A percentile compares a stretch with the other conserved stretches of the same genome.
These are phyloP conservation scores for Tursiops truncatus DNA, from an alignment of 2,113 vertebrate species.

Conservation along the genomic window DNA sequence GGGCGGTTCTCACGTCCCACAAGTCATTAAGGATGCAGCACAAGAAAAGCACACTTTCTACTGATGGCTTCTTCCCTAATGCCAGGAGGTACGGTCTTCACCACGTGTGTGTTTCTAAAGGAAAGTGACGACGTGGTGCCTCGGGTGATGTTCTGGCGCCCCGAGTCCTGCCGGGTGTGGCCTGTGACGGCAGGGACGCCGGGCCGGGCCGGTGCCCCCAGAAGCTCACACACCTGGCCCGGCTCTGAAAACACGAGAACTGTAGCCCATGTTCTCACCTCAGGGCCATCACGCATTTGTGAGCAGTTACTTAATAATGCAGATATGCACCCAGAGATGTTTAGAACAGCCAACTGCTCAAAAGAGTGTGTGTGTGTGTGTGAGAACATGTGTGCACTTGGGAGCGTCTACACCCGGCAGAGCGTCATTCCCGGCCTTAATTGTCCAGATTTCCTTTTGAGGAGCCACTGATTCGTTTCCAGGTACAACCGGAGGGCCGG, in stretches of 20 bases:
- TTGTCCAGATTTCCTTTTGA: neutral
- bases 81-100: accelerated
- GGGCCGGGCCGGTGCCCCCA: accelerated
- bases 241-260: neutral
- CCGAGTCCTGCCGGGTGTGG: accelerated
- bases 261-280: neutral
- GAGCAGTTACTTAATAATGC: neutral
- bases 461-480: neutral
- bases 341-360: accelerated
- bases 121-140: neutral
- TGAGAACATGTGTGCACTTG: too few species aligned
- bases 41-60: too few species aligned
- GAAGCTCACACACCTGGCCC: neutral
- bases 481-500: neutral
- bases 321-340: neutral
- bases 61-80: accelerated
- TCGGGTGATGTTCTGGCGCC: neutral
- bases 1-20: accelerated
- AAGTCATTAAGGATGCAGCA: neutral
- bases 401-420: neutral
- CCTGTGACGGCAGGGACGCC: accelerated
- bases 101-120: accelerated
- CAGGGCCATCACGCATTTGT: accelerated
- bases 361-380: neutral
- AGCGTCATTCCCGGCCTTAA: neutral